Base-by-base conservation (phyloP, 2,797 vertebrate species). In the Paguma larvata region DNA sequence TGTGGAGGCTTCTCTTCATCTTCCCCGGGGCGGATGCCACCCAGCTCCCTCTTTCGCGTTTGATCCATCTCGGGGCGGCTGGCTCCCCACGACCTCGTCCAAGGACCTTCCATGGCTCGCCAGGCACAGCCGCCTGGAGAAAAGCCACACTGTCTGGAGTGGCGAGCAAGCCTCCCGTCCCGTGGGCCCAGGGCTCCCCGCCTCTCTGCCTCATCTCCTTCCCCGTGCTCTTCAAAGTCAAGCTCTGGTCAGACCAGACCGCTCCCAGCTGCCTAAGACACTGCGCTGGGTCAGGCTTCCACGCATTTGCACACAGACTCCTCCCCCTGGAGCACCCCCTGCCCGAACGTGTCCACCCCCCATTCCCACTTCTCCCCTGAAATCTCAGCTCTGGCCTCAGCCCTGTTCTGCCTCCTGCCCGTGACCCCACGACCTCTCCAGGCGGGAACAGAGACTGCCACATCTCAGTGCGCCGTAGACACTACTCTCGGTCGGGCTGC, bases 391-490 rank as follows among this genome's bases (percentile, higher is more conserved):
- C 41, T 1, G 32, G 84, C 7, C 0, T 27, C 59, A 3, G 23
- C 89, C 19, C 19, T 27, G 27, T 27, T 12, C 16, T 62, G 53
- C 30, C 48, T 77, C 11, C 4, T 21, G 13, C n/a, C 46, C 41
- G 25, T 0, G 0, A 1, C 12, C n/a, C 46, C 41, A 32, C 0
- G 0, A 1, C 12, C 16, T 78, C 16, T 12, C 30, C 19, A 0
- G 62, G 44, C 0, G 0, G 62, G 53, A 23, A 4, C 0, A 1
- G 70, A 56, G 1, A 10, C 77, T 10, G 44, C 77, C 3, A 1
- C 14, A 3, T 82, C 48, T 67, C 46, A 0, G n/a, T 34, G 27
- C 18, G 8, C 73, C 10, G 19, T 8, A 19, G 53, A 38, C 34
- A 89, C 3, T 38, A 32, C n/a, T 46, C 23, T 27, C n/a, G 34